Percentiles rank a stretch among this genome's conserved stretches.
Conservation (phyloP, 2,888 invertebrate genomes). For the Biston stratarius region DNA sequence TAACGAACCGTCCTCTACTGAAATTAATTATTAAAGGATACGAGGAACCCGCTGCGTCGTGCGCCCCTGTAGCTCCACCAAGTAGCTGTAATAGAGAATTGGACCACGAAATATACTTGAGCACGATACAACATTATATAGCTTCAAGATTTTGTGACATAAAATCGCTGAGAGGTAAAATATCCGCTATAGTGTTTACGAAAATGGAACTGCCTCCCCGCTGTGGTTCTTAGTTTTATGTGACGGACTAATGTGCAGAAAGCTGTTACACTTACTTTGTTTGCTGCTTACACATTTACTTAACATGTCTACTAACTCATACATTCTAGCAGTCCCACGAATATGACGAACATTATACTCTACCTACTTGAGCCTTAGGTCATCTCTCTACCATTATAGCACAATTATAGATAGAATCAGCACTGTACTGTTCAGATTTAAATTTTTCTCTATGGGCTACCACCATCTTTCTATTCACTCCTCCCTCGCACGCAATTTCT, state of each 20-base stretch:
- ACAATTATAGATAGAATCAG: too few species aligned
- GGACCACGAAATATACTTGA: slow-evolving; percentile 34
- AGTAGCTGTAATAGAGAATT: slow-evolving; percentile 34
- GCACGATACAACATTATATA: slow-evolving; percentile 10
- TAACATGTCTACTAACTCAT: too few species aligned
- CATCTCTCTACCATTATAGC: too few species aligned
- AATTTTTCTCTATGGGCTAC: too few species aligned
- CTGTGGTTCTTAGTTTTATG: slow-evolving; percentile 23
- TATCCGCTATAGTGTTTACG: slow-evolving; percentile 14
- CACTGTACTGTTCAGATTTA: too few species aligned
- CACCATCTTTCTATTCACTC: too few species aligned
- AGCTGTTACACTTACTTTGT: slow-evolving; percentile 1
- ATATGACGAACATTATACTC: background rate
- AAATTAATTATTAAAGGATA: slow-evolving; percentile 46
- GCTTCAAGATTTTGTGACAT: slow-evolving; percentile 17
- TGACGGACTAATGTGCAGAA: slow-evolving; percentile 14
- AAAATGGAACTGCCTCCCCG: slow-evolving; percentile 19
- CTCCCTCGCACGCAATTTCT: too few species aligned
- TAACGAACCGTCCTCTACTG: slow-evolving; percentile 36
- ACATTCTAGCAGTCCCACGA: background rate
- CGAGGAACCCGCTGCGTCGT: slow-evolving; percentile 36
- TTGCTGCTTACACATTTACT: background rate
- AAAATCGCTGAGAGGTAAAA: slow-evolving; percentile 14
- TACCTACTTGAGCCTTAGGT: background rate
- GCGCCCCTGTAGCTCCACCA: slow-evolving; percentile 34